Evolutionary conservation across 1,140 invertebrate genomes (phyloP).

Genomic region (Papilio machaon): DNA sequence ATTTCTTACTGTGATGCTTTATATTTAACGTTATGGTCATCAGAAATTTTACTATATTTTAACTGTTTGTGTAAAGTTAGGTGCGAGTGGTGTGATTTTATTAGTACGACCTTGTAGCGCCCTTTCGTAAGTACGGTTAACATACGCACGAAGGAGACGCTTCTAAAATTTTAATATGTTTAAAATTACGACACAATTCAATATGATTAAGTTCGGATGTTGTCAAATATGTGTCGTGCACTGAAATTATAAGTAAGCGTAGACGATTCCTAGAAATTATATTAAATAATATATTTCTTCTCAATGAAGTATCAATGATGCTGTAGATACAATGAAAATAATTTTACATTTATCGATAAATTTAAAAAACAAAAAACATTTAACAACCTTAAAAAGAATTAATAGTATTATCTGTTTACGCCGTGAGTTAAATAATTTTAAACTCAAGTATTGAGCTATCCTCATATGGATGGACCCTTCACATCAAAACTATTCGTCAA

Average conservation of each 20-base stretch:
- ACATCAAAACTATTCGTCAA: constrained; percentile 50
- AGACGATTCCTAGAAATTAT: constrained; percentile 31
- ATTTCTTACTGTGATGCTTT: constrained; percentile 79
- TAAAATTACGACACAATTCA: constrained; percentile 10
- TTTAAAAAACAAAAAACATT: neutral
- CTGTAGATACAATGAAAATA: constrained; percentile 16
- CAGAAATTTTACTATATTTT: constrained; percentile 52
- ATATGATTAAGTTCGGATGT: constrained; percentile 25
- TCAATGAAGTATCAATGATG: neutral
- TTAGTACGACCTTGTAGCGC: constrained; percentile 13
- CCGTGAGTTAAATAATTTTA: neutral
- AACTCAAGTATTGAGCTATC: neutral
- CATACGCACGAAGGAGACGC: neutral
- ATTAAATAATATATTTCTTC: constrained; percentile 5
- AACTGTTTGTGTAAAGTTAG: constrained; percentile 32
- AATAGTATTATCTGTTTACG: neutral
- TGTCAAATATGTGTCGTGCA: constrained; percentile 29
- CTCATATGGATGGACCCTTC: neutral
- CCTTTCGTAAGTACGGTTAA: neutral
- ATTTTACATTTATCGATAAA: neutral
- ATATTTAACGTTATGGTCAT: constrained; percentile 65
- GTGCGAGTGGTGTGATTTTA: constrained; percentile 30
- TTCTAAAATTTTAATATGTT: constrained; percentile 15
- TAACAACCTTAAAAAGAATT: neutral
- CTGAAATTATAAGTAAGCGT: constrained; percentile 26